phyloP scores from a whole-genome alignment of 2,113 vertebrate genomes.

The Buteo buteo region DNA sequence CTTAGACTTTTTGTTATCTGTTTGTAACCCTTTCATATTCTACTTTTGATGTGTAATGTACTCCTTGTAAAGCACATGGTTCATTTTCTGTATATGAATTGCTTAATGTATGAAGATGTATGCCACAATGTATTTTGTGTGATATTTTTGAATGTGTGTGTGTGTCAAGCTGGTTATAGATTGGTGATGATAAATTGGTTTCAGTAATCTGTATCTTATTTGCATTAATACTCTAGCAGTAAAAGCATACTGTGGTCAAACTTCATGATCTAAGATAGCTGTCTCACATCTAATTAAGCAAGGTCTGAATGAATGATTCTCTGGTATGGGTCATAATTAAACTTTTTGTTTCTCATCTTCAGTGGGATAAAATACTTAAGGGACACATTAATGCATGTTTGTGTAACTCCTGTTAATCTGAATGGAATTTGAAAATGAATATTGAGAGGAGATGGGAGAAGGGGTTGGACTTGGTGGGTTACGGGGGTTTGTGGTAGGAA shows the following conservation, averaged over 20 bases:
- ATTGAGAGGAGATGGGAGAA: neutral
- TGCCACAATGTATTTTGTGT: neutral
- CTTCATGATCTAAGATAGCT: slow-evolving; percentile 9
- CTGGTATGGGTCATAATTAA: slow-evolving; percentile 2
- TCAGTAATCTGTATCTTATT: slow-evolving; percentile 10
- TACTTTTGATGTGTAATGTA: neutral
- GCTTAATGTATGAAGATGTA: neutral
- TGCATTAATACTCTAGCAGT: neutral
- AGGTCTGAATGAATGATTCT: slow-evolving; percentile 3
- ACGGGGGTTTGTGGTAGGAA: neutral
- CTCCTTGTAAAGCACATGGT: neutral
- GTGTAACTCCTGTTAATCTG: neutral
- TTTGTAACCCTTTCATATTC: neutral
- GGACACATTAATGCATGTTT: neutral
- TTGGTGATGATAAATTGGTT: neutral
- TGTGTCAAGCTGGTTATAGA: slow-evolving; percentile 3
- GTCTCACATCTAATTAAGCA: slow-evolving; percentile 10
- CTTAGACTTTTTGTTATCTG: neutral
- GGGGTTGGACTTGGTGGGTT: neutral
- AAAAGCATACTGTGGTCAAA: neutral
- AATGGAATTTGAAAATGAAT: neutral
- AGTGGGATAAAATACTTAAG: slow-evolving; percentile 19
- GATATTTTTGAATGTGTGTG: neutral
- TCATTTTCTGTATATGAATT: neutral
- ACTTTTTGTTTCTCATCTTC: slow-evolving; percentile 27